Base-by-base conservation (phyloP, 2,888 invertebrate species). In the Omphaloscelis lunosa region DNA sequence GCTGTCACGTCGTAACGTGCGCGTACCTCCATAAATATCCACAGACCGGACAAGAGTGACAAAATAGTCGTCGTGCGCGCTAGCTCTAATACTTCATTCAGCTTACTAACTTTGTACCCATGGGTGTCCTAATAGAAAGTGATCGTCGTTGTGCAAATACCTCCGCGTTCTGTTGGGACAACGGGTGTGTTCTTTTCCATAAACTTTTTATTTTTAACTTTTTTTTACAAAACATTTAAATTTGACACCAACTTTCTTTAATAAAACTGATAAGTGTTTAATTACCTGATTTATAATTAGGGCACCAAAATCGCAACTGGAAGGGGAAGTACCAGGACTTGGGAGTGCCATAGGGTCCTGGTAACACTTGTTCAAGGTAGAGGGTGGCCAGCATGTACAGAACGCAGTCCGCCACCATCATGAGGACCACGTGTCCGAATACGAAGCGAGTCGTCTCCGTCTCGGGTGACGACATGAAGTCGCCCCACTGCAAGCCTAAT, bases 301-400 rank as follows among this genome's bases (percentile, higher is more conserved):
- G 90, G 63, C 91, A 95, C 98, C 98, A 98, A 90, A 97, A 98
- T 2, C 92, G 89, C 41, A 94, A 93, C 61, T 97, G 97, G 70
- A 98, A 97, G 0, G 97, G 97, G 91, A 99, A 99, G 91, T 99
- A 98, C 97, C 98, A 99, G 45, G 98, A 98, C 81, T 97, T 97
- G 0, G 98, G 98, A 0, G 99, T 97, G 7, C 99, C 99, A 92
- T 97, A 98, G 23, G 98, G 98, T 17, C 99, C 99, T 0, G 99
- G 99, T 82, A 98, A 97, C 17, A 99, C 97, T 85, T 98, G 98
- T 93, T 99, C 99, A 48, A 99, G 95, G 92, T 99, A 99, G 86
- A 99, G 95, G 0, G 99, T 98, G 58, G 99, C 93, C 5, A 98
- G 77, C 92, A 98, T 97, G 90, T 99, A 98, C 0, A 99, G 70